phyloP scores from a whole-genome alignment of 2,797 vertebrate genomes.

The Phalloptychus januarius region DNA sequence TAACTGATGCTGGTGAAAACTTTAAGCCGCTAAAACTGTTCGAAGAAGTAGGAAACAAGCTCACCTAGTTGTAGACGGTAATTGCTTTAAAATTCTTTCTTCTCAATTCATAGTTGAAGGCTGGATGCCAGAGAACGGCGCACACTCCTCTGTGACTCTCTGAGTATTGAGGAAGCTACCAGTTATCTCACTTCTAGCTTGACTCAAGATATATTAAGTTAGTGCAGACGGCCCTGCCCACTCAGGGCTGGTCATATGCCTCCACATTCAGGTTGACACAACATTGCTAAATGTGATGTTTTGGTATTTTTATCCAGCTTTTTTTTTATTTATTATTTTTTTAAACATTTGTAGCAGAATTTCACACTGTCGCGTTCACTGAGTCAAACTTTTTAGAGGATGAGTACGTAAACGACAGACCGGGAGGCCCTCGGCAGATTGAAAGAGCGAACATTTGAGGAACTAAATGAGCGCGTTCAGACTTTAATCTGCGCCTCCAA shows the following conservation, averaged over 20 bases:
- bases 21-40: not conserved
- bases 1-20: not conserved
- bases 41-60: not conserved
- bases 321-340: not conserved
- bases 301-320: not conserved
- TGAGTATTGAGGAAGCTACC: conserved; percentile 20
- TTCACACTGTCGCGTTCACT: too few relatives aligned
- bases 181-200: conserved; percentile 29
- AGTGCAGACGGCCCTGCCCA: conserved; percentile 60
- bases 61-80: conserved; percentile 35
- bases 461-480: not conserved
- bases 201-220: conserved; percentile 68
- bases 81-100: not conserved
- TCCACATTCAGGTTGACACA: conserved; percentile 57
- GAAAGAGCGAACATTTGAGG: not conserved
- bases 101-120: conserved; percentile 60
- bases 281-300: conserved; percentile 2
- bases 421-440: not conserved
- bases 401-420: not conserved
- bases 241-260: conserved; percentile 60
- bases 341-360: too few relatives aligned
- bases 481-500: not conserved
- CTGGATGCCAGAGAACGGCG: conserved; percentile 13
- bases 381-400: not conserved
- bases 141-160: conserved; percentile 9